Conservation (phyloP, 2,888 invertebrate genomes). For the Hydrotaea cyrtoneurina region DNA sequence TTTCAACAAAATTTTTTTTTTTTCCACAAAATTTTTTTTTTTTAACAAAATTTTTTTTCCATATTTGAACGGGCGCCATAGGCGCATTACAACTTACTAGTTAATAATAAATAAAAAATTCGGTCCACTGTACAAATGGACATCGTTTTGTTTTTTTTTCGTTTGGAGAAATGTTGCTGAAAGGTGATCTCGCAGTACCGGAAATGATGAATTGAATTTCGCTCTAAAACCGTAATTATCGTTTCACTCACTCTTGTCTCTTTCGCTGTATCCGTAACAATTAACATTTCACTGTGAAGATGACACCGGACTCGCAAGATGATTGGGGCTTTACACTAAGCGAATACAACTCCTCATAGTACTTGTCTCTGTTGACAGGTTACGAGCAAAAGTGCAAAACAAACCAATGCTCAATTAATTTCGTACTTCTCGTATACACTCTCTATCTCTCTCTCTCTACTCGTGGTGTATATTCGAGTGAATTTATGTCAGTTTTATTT, state of each 20-base stretch:
- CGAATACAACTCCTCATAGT: background rate
- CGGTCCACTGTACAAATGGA: too few relatives aligned
- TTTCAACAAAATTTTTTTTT: too few relatives aligned
- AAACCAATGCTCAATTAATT: conserved; percentile 13
- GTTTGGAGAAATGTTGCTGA: conserved; percentile 23
- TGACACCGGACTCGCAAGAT: conserved; percentile 39
- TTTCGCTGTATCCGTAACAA: conserved; percentile 32
- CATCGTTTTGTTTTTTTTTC: too few relatives aligned
- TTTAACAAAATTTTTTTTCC: too few relatives aligned
- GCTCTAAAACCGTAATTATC: background rate
- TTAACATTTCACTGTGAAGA: conserved; percentile 57
- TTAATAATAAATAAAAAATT: too few relatives aligned
- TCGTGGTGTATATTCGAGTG: background rate
- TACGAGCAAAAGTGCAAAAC: conserved; percentile 24
- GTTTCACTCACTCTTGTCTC: conserved; percentile 16
- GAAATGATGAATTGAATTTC: conserved; percentile 9
- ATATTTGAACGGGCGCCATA: too few relatives aligned
- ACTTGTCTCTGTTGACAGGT: background rate
- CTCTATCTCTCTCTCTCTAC: too few relatives aligned
- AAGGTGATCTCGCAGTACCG: background rate
- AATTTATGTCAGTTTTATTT: conserved; percentile 28
- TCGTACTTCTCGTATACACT: too few relatives aligned
- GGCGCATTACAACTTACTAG: too few relatives aligned
- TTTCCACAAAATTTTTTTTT: too few relatives aligned
- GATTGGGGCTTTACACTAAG: background rate